These are phyloP conservation scores for Antheraea assamensis DNA, from an alignment of 2,888 invertebrate species.

Conservation along the genomic window DNA sequence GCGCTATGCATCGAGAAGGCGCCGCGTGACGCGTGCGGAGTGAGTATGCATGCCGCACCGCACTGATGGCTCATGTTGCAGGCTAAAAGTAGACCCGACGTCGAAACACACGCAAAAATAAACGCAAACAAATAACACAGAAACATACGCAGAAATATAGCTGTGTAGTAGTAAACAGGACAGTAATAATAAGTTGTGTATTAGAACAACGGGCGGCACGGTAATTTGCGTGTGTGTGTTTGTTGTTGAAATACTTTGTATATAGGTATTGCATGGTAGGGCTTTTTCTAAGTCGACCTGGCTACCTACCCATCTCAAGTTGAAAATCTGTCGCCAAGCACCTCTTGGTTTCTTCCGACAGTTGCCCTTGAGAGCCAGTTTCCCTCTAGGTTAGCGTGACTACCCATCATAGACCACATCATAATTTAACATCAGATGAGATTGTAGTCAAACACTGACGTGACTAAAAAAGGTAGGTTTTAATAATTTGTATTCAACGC, in stretches of 20 bases:
- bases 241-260: not conserved
- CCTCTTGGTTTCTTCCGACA: too few species aligned
- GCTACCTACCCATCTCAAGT: too few species aligned
- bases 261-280: too few species aligned
- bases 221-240: not conserved
- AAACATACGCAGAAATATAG: constrained; percentile 47
- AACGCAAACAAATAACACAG: constrained; percentile 63
- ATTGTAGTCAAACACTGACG: too few species aligned
- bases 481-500: not conserved
- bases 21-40: constrained; percentile 34
- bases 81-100: constrained; percentile 69
- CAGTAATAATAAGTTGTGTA: not conserved
- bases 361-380: too few species aligned
- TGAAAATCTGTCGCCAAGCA: too few species aligned
- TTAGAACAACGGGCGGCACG: not conserved
- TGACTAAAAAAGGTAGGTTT: too few species aligned
- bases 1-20: constrained; percentile 57
- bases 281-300: too few species aligned
- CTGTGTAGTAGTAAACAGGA: constrained; percentile 43
- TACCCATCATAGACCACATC: too few species aligned
- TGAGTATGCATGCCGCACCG: constrained; percentile 37
- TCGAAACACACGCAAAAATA: constrained; percentile 66
- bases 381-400: too few species aligned
- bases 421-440: too few species aligned
- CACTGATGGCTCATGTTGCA: constrained; percentile 68